Evolutionary conservation across 2,797 vertebrate genomes (phyloP).

Genomic region (Leucoraja ocellata): DNA sequence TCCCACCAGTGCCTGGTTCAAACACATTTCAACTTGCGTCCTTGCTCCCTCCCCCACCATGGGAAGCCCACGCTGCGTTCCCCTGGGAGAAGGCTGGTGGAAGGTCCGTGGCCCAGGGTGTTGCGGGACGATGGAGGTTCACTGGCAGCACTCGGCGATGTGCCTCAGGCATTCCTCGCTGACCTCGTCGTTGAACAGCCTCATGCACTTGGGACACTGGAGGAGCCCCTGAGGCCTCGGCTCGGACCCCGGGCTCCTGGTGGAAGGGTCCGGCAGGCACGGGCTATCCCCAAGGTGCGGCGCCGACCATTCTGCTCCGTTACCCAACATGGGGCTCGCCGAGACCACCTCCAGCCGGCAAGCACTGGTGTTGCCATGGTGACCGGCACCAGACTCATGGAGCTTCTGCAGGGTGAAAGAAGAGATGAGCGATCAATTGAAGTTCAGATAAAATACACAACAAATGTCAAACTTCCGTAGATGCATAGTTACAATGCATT

Average conservation of each 20-base stretch:
- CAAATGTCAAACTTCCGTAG: not conserved
- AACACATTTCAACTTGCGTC: no score
- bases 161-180: conserved; percentile 74
- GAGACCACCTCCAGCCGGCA: conserved; percentile 49
- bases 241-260: conserved; percentile 38
- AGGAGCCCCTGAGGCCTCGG: conserved; percentile 61
- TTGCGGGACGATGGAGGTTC: not conserved
- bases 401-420: conserved; percentile 52
- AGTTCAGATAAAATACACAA: not conserved
- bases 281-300: conserved; percentile 43
- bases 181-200: conserved; percentile 64
- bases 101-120: no score
- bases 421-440: not conserved
- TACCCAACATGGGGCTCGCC: conserved; percentile 54
- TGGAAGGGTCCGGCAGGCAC: conserved; percentile 43
- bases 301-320: conserved; percentile 48
- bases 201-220: conserved; percentile 76
- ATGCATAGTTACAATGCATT: no score
- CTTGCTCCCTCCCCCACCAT: no score
- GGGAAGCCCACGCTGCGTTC: no score
- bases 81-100: no score
- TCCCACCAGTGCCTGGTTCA: no score
- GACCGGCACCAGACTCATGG: conserved; percentile 53
- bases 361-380: conserved; percentile 57
- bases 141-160: conserved; percentile 70